Conservation (phyloP, 2,797 vertebrate genomes). For the Apogon talboti region DNA sequence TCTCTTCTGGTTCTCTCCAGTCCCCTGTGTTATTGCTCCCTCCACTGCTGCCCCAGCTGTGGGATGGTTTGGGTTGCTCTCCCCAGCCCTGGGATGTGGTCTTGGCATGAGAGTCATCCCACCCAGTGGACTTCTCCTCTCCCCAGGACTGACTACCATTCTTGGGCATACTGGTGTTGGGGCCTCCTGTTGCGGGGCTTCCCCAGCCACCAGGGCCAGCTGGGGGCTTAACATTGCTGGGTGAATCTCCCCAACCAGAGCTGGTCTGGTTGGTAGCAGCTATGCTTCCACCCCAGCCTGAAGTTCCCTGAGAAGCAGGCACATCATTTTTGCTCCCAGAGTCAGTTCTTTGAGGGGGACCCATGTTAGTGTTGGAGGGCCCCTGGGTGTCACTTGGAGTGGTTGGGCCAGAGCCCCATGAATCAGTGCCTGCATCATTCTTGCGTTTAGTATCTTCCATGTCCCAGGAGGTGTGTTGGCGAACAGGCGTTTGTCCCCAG, state of each 20-base stretch:
- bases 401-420: slow-evolving; percentile 86
- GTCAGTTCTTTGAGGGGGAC: slow-evolving; percentile 87
- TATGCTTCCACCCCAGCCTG: slow-evolving; percentile 88
- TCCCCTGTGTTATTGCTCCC: slow-evolving; percentile 87
- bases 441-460: slow-evolving; percentile 89
- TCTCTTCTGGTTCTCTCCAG: slow-evolving; percentile 90
- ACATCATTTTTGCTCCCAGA: slow-evolving; percentile 92
- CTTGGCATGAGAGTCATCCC: slow-evolving; percentile 91
- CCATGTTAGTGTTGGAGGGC: slow-evolving; percentile 78
- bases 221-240: slow-evolving; percentile 86
- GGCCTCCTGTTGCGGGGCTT: slow-evolving; percentile 86
- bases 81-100: slow-evolving; percentile 90
- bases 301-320: slow-evolving; percentile 89
- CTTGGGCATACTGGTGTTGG: slow-evolving; percentile 84
- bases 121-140: slow-evolving; percentile 90
- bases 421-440: slow-evolving; percentile 87
- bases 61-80: slow-evolving; percentile 91
- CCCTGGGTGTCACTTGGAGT: slow-evolving; percentile 82
- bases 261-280: slow-evolving; percentile 77
- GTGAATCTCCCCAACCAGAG: slow-evolving; percentile 91
- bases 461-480: slow-evolving; percentile 98
- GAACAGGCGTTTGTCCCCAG: slow-evolving; percentile 98
- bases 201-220: slow-evolving; percentile 91
- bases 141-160: slow-evolving; percentile 89
- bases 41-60: slow-evolving; percentile 87